Conservation (phyloP, 2,888 invertebrate genomes). For the Cantharis rustica region DNA sequence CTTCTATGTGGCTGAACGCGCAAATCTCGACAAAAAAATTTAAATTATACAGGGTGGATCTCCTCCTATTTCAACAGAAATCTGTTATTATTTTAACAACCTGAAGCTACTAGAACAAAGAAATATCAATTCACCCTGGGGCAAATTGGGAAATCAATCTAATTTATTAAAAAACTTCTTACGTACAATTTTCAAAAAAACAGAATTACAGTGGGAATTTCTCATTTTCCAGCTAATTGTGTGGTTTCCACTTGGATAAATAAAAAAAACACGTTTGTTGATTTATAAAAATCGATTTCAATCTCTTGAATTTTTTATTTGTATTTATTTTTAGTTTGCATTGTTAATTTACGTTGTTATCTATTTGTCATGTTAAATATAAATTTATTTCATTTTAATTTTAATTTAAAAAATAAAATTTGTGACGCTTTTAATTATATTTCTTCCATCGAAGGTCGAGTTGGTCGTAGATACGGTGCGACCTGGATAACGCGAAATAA, state of each 20-base stretch:
- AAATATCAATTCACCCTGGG: no score
- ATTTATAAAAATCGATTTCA: background rate
- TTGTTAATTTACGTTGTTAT: no score
- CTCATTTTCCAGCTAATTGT: background rate
- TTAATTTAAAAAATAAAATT: background rate
- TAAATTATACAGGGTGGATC: background rate
- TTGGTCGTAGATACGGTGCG: background rate
- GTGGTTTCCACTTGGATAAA: background rate
- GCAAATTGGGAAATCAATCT: background rate
- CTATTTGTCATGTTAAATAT: no score
- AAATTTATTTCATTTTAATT: background rate
- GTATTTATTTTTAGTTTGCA: background rate
- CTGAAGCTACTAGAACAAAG: background rate
- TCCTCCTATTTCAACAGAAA: background rate
- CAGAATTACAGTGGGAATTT: background rate
- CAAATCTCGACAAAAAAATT: background rate
- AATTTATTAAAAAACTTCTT: background rate
- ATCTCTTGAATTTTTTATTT: background rate
- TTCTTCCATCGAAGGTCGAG: background rate
- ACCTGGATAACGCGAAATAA: background rate
- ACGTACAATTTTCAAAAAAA: background rate
- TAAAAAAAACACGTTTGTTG: background rate
- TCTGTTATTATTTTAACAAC: background rate
- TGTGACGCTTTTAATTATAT: background rate
- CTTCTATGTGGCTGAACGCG: no score